A percentile compares a stretch with the other conserved stretches of the same genome.
phyloP scores from a whole-genome alignment of 2,797 vertebrate genomes.

The Liasis olivaceus region DNA sequence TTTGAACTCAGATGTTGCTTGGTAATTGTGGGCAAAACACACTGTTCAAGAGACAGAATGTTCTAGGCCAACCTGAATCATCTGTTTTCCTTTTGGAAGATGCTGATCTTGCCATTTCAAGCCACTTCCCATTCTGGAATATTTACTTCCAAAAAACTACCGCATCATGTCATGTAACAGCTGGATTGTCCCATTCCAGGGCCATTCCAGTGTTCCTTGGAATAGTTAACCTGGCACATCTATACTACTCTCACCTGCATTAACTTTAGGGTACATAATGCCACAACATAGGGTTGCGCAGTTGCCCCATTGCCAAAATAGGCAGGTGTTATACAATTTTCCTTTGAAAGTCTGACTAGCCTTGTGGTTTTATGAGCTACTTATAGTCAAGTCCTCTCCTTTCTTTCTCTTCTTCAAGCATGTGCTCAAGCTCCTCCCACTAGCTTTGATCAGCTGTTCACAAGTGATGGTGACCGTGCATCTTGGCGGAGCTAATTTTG shows the following conservation, averaged over 20 bases:
- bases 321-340: not conserved
- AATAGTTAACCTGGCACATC: not conserved
- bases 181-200: not conserved
- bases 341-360: not conserved
- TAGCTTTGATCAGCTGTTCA: not conserved
- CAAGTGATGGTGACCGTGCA: not conserved
- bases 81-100: not conserved
- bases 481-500: not conserved
- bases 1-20: not conserved
- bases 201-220: not conserved
- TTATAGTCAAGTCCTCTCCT: not conserved
- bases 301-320: not conserved
- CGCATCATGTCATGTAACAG: not conserved
- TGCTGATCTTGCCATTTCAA: not conserved
- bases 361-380: not conserved
- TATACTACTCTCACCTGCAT: conserved; percentile 15
- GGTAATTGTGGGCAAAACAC: not conserved
- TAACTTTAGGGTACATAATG: conserved; percentile 28
- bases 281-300: not conserved
- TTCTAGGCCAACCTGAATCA: not conserved
- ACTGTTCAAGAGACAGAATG: not conserved
- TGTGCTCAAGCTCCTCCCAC: not conserved
- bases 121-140: not conserved
- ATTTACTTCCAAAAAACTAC: not conserved
- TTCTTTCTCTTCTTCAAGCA: not conserved